Evolutionary conservation across 2,113 vertebrate genomes (phyloP).

Genomic region (Tragelaphus imberbis): DNA sequence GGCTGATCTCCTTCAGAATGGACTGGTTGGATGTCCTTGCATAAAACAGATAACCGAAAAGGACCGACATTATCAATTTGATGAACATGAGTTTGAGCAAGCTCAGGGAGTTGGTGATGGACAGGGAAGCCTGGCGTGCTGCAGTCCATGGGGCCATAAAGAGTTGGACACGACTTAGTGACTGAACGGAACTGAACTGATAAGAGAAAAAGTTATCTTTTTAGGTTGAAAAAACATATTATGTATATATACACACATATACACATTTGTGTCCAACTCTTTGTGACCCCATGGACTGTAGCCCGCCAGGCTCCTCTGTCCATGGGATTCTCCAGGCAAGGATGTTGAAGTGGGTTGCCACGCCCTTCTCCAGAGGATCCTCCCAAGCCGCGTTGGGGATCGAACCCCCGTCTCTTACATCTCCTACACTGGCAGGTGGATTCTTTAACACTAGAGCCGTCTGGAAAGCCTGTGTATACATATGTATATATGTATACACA

Average conservation of each 20-base stretch:
- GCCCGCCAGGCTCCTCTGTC: neutral
- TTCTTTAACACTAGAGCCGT: neutral
- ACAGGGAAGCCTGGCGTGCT: neutral
- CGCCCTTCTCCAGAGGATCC: neutral
- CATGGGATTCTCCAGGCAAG: neutral
- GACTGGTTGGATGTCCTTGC: too few species aligned
- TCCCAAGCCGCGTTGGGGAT: rapidly evolving
- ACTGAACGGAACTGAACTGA: neutral
- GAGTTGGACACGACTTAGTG: neutral
- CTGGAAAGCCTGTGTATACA: neutral
- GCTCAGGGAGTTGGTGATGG: neutral
- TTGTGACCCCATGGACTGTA: neutral
- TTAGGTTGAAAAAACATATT: neutral
- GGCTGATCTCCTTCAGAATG: too few species aligned
- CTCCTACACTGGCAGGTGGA: neutral
- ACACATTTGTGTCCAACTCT: neutral
- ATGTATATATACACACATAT: neutral
- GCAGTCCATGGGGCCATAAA: rapidly evolving
- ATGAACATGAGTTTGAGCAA: neutral
- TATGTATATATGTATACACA: neutral
- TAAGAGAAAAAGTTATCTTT: neutral
- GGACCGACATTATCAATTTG: neutral
- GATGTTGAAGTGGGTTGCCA: neutral
- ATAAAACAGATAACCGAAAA: neutral
- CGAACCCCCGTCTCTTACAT: neutral